Base-by-base conservation (phyloP, 2,113 vertebrate genomes). In the Hippopotamus amphibius region DNA sequence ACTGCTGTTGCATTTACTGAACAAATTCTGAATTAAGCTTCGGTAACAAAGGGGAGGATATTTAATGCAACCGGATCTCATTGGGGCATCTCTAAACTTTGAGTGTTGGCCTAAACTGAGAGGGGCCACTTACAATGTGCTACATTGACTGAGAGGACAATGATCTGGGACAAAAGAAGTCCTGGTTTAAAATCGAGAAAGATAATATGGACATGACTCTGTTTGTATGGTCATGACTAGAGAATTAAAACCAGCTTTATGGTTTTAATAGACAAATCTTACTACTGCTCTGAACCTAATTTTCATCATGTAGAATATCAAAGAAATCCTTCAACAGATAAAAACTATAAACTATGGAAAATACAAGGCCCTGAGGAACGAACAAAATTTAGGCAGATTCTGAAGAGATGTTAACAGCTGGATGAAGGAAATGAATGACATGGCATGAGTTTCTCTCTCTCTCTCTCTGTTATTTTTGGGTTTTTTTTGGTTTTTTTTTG, bases 1-100 rank as follows among this genome's bases (percentile, higher is more conserved):
- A 46, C n/a, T 74, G 46, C 16, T 33, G 4, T 7, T 41, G 26
- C 50, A 7, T 10, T 68, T 72, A 68, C 7, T 50, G 4, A 88
- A 61, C 24, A 59, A 79, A 95, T 2, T 86, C 66, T 85, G 48
- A 95, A 90, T 91, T 82, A 87, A 90, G 26, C 12, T 82, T 85
- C 17, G 55, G 12, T 57, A 89, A 41, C 28, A 74, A 90, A 81
- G 0, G 1, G 21, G 95, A 82, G 4, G 12, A 61, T 68, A 26
- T 80, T 90, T 76, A 74, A 74, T 30, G 6, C 7, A 80, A 37
- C 4, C 93, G 26, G 6, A 86, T 1, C 41, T 17, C 9, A 53
- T 0, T 3, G 48, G 3, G 16, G 6, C 6, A 69, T 61, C 79
- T 90, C 93, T 96, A 86, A 90, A 79, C 4, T 28, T 85, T 12